phyloP scores from a whole-genome alignment of 2,797 vertebrate species.

The Heterohyrax brucei region DNA sequence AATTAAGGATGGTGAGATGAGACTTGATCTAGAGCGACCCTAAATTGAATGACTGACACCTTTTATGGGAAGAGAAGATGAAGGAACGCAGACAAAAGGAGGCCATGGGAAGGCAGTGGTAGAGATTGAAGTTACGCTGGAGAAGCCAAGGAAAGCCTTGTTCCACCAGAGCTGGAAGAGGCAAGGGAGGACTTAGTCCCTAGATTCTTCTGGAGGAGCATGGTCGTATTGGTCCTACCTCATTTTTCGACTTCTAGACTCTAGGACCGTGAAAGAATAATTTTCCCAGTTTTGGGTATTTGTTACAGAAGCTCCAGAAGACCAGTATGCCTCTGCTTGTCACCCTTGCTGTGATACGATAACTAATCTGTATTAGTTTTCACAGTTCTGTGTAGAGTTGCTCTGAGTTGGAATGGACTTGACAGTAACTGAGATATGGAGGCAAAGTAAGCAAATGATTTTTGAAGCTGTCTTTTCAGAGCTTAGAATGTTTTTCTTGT shows the following conservation, averaged over 20 bases:
- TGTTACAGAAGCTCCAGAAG: too few relatives aligned
- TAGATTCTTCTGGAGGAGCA: too few relatives aligned
- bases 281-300: too few relatives aligned
- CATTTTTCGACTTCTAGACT: too few relatives aligned
- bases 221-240: too few relatives aligned
- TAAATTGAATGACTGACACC: not conserved
- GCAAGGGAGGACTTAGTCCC: too few relatives aligned
- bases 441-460: slow-evolving; percentile 30
- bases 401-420: too few relatives aligned
- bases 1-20: not conserved
- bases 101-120: too few relatives aligned
- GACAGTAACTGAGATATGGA: not conserved
- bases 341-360: not conserved
- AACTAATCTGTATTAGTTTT: slow-evolving; percentile 60
- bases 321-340: not conserved
- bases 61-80: not conserved
- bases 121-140: too few relatives aligned
- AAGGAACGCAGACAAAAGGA: not conserved
- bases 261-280: not conserved
- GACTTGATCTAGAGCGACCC: not conserved
- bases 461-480: slow-evolving; percentile 58
- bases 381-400: slow-evolving; percentile 32
- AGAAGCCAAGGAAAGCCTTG: too few relatives aligned
- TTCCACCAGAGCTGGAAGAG: too few relatives aligned
- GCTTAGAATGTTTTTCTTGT: slow-evolving; percentile 49